Conservation (phyloP, 92 coral and sea anemone species). For the Epizoanthus illoricatus region DNA sequence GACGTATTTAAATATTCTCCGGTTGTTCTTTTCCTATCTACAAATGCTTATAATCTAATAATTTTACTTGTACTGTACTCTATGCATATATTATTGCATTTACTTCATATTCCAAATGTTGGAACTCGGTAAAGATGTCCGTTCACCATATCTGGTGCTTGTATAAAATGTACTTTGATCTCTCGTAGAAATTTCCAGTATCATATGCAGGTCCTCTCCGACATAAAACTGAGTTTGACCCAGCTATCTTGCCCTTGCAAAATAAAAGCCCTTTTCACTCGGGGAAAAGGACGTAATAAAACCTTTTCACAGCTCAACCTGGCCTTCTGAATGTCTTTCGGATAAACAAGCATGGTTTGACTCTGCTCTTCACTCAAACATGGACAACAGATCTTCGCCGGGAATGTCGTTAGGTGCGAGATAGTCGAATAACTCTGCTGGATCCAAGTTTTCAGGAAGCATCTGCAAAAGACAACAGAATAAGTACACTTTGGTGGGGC, state of each 20-base stretch:
- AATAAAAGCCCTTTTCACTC: constrained; percentile 13
- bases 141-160: constrained; percentile 28
- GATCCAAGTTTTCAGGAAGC: constrained; percentile 40
- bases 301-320: neutral
- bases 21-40: constrained; percentile 32
- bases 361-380: constrained; percentile 33
- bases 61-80: constrained; percentile 34
- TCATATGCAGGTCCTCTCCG: neutral
- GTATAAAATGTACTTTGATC: constrained; percentile 38
- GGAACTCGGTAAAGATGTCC: constrained; percentile 32
- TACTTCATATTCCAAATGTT: constrained; percentile 45
- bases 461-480: neutral
- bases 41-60: constrained; percentile 42
- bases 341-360: neutral
- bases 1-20: constrained; percentile 35
- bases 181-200: constrained; percentile 31
- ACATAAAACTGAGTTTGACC: constrained; percentile 22
- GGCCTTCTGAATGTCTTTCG: too few species aligned
- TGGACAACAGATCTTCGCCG: constrained; percentile 31
- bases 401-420: constrained; percentile 21
- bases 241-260: constrained; percentile 8
- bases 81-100: constrained; percentile 44
- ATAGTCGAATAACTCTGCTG: constrained; percentile 33
- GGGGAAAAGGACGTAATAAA: neutral
- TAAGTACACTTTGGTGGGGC: too few species aligned